Conservation (phyloP, 2,797 vertebrate genomes). For the Neoniphon sammara region DNA sequence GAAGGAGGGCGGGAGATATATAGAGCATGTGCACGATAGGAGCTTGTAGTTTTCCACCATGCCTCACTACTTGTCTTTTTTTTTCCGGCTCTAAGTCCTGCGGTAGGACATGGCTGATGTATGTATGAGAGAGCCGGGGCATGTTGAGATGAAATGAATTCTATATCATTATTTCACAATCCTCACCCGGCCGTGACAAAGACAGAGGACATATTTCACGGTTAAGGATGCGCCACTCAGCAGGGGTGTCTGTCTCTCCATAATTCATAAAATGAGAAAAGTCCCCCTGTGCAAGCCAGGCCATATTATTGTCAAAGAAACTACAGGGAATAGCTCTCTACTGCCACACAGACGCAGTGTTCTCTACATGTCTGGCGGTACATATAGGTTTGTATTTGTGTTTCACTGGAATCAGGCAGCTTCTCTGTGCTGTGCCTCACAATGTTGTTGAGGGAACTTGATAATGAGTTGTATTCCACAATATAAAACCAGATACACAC, state of each 20-base stretch:
- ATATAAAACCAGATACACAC: slow-evolving; percentile 15
- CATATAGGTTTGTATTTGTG: slow-evolving; percentile 27
- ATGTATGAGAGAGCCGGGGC: slow-evolving; percentile 86
- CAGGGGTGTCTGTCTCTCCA: slow-evolving; percentile 76
- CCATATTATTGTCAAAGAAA: slow-evolving; percentile 70
- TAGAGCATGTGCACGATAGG: slow-evolving; percentile 80
- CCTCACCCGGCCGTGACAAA: slow-evolving; percentile 72
- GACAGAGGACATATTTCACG: slow-evolving; percentile 87
- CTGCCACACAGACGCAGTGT: slow-evolving; percentile 35
- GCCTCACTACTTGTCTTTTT: slow-evolving; percentile 78
- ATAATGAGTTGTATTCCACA: slow-evolving; percentile 3
- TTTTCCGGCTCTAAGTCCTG: slow-evolving; percentile 86
- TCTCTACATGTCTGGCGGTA: slow-evolving; percentile 38
- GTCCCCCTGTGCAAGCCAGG: slow-evolving; percentile 65
- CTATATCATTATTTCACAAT: slow-evolving; percentile 93
- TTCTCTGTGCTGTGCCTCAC: not conserved
- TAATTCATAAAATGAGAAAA: slow-evolving; percentile 82
- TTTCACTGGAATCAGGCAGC: slow-evolving; percentile 1
- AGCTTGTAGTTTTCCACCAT: slow-evolving; percentile 81
- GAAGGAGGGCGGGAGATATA: slow-evolving; percentile 51
- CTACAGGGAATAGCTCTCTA: slow-evolving; percentile 55
- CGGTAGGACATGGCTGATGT: slow-evolving; percentile 90
- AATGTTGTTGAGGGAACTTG: slow-evolving; percentile 9
- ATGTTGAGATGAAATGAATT: slow-evolving; percentile 92
- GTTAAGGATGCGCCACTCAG: slow-evolving; percentile 85